These are phyloP conservation scores for Erythrocercus mccallii DNA, from an alignment of 2,113 vertebrate species.

Conservation along the genomic window DNA sequence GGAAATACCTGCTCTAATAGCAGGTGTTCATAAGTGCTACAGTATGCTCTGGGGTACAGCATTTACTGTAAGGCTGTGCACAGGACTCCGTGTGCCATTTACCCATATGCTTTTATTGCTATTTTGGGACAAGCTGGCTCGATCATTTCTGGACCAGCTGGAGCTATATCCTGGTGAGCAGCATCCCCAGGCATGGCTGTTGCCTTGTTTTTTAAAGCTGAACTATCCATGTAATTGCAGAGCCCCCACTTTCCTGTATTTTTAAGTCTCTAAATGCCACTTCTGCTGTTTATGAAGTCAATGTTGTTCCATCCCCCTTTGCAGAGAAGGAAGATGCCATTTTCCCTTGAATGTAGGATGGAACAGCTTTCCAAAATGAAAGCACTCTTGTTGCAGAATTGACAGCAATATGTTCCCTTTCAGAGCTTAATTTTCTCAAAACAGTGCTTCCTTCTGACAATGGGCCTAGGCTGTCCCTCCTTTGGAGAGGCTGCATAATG, in stretches of 20 bases:
- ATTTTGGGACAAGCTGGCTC: conserved; percentile 39
- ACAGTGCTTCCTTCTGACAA: background rate
- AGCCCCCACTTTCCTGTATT: background rate
- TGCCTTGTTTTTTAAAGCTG: background rate
- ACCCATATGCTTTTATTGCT: conserved; percentile 33
- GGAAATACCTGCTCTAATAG: background rate
- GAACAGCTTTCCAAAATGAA: background rate
- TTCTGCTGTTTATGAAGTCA: background rate
- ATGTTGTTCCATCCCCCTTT: background rate
- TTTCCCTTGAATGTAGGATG: background rate
- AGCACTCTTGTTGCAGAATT: background rate
- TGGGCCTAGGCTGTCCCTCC: background rate
- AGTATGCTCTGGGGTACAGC: background rate
- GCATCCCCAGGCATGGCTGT: background rate
- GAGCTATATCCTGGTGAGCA: background rate
- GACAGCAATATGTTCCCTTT: background rate
- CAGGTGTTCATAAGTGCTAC: background rate
- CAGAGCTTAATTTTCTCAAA: background rate
- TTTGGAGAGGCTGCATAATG: background rate
- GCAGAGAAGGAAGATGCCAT: background rate
- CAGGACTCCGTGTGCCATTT: background rate
- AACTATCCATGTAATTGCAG: background rate
- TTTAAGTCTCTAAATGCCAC: background rate
- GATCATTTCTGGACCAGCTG: conserved; percentile 34
- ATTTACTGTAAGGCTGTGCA: background rate